A percentile compares a stretch with the other conserved stretches of the same genome.
Conservation (phyloP, 1,140 invertebrate species). For the Macrosteles quadrilineatus region DNA sequence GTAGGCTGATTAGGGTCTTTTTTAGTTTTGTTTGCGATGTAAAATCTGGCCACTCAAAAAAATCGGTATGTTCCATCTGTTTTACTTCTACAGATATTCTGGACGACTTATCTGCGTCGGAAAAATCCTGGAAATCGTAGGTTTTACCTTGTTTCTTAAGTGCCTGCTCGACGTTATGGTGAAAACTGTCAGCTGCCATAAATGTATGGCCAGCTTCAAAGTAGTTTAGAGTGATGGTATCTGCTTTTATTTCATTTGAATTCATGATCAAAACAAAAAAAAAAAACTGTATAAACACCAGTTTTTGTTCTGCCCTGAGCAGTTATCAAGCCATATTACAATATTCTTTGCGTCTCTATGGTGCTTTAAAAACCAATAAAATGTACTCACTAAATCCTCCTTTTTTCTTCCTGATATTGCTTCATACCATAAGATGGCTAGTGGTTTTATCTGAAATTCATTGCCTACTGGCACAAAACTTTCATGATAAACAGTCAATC, state of each 20-base stretch:
- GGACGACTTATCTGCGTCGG: too few relatives aligned
- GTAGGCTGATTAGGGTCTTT: too few relatives aligned
- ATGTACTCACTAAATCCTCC: slow-evolving; percentile 35
- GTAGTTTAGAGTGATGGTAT: slow-evolving; percentile 36
- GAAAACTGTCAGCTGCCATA: slow-evolving; percentile 46
- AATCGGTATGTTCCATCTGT: too few relatives aligned
- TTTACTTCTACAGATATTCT: too few relatives aligned
- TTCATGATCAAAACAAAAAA: slow-evolving; percentile 32
- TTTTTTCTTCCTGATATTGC: slow-evolving; percentile 41
- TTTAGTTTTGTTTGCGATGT: too few relatives aligned
- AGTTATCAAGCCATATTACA: slow-evolving; percentile 41
- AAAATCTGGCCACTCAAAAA: too few relatives aligned
- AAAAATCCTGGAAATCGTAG: too few relatives aligned
- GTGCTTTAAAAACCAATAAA: slow-evolving; percentile 22
- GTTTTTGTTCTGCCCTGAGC: slow-evolving; percentile 38
- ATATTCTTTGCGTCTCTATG: slow-evolving; percentile 29
- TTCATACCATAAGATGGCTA: slow-evolving; percentile 29
- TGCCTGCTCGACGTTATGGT: slow-evolving; percentile 46
- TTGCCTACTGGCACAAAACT: slow-evolving; percentile 28
- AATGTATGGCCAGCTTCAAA: slow-evolving; percentile 44
- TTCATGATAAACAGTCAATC: too few relatives aligned
- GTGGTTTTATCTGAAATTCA: not conserved
- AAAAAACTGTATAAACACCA: slow-evolving; percentile 34
- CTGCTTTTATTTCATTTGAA: slow-evolving; percentile 40
- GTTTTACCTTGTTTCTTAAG: too few relatives aligned